phyloP scores from a whole-genome alignment of 2,888 invertebrate species.

The Tetranychus piercei region DNA sequence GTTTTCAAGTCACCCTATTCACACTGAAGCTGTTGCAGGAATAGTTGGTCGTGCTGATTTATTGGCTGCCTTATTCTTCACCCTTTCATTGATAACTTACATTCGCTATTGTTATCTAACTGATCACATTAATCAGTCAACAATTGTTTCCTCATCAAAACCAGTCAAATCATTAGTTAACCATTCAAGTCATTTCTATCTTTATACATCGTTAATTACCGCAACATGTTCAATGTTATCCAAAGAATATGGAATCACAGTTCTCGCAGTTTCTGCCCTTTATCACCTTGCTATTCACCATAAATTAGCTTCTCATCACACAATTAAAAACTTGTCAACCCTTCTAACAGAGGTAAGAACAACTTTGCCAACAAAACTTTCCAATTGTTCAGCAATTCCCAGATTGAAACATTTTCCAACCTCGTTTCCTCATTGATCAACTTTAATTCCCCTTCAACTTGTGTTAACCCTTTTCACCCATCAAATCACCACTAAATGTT shows the following conservation, averaged over 20 bases:
- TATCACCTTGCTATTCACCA: constrained; percentile 57
- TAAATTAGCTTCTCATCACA: constrained; percentile 23
- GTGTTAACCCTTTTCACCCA: too few relatives aligned
- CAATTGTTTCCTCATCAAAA: background rate
- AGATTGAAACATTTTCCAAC: background rate
- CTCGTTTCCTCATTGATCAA: background rate
- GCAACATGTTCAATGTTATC: constrained; percentile 68
- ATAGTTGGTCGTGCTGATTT: constrained; percentile 87
- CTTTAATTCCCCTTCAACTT: too few relatives aligned
- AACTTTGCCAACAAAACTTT: too few relatives aligned
- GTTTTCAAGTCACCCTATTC: constrained; percentile 86
- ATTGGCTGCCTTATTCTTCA: constrained; percentile 71
- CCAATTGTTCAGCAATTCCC: background rate
- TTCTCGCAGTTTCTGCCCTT: constrained; percentile 66
- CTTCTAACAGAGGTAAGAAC: constrained; percentile 19
- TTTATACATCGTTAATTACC: constrained; percentile 45
- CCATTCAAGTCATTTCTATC: constrained; percentile 32
- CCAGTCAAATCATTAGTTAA: background rate
- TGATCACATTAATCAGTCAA: constrained; percentile 13
- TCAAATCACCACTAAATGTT: too few relatives aligned
- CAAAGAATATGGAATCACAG: constrained; percentile 87
- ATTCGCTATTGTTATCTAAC: constrained; percentile 43
- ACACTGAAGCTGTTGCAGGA: constrained; percentile 88
- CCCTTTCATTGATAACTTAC: constrained; percentile 68
- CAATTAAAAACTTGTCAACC: background rate